phyloP scores from a whole-genome alignment of 1,140 invertebrate species.

The Drosophila equinoxialis region DNA sequence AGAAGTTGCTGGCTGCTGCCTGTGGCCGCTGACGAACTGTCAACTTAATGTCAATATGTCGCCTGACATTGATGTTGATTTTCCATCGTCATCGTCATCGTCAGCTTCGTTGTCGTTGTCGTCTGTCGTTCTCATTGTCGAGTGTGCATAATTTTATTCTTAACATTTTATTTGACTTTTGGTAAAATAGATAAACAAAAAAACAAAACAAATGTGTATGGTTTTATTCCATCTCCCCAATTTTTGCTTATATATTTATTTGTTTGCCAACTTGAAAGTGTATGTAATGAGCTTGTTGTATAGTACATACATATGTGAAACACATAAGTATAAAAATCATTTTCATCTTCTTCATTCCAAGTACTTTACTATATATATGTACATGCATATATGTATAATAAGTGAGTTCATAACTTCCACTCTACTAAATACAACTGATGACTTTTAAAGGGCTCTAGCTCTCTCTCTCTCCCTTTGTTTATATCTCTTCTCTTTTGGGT shows the following conservation, averaged over 20 bases:
- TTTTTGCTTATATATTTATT: constrained; percentile 32
- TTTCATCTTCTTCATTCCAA: constrained; percentile 11
- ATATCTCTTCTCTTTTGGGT: not conserved
- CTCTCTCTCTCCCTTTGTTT: not conserved
- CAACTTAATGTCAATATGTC: constrained; percentile 74
- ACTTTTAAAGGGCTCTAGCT: not conserved
- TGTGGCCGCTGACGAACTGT: constrained; percentile 65
- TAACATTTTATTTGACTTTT: constrained; percentile 68
- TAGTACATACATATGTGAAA: constrained; percentile 22
- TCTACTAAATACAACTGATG: constrained; percentile 27
- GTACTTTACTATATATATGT: not conserved
- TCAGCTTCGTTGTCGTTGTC: constrained; percentile 38
- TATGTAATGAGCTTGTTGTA: constrained; percentile 61
- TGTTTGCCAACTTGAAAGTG: constrained; percentile 53
- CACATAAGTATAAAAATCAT: constrained; percentile 29
- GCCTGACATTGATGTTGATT: constrained; percentile 28
- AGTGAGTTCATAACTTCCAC: constrained; percentile 41
- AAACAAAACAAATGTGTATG: too few relatives aligned
- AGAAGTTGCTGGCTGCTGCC: constrained; percentile 41
- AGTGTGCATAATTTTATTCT: constrained; percentile 75
- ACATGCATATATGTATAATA: not conserved
- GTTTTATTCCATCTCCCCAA: not conserved
- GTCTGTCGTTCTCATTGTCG: constrained; percentile 44
- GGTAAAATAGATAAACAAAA: constrained; percentile 20
- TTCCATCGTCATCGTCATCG: constrained; percentile 3